Evolutionary conservation across 2,113 vertebrate species (phyloP), one percentile per base, ranked within the genome.

Genomic region (Pachypanchax playfairii): DNA sequence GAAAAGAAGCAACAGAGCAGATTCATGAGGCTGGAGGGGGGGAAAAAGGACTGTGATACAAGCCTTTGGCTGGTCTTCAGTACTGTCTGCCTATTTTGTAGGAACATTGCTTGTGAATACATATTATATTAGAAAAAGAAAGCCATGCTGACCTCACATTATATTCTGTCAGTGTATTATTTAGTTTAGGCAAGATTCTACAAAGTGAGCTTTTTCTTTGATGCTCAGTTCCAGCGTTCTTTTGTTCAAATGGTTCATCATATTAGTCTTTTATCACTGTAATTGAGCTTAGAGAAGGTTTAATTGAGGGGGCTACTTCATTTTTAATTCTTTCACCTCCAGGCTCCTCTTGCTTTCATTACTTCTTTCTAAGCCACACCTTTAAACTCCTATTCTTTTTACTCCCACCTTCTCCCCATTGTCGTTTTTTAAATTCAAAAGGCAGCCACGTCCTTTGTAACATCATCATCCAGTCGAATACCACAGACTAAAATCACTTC

Each of bases 291-390:
- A 58, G 51, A 14, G 8, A 72, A 71, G 62, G 69, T 83, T 75
- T 79, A 85, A 83, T 83, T 65, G 79, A 63, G 42, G 64, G 31
- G 67, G 41, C 73, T 70, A 18, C 65, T 79, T 83, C 50, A 68
- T 78, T 83, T 79, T 80, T 67, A 60, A 76, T 78, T 78, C 31
- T 66, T 80, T 84, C 50, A 80, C 75, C 83, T 71, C 46, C 18
- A 58, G 67, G 80, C 81, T 67, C 53, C 28, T 50, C 24, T 61
- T 82, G 57, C 59, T 79, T 85, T 82, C 76, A 80, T 82, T 78
- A 65, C 67, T 79, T 63, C 20, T 35, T 46, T 46, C 10, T 1
- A 64, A 69, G 62, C 70, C 76, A 82, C 74, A 13, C 70, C 80
- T 75, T 59, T 72, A 28, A 69, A 55, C 78, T 73, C 43, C 55